Base-by-base conservation (phyloP, 1,140 invertebrate species). In the Harlomillsia oculata region DNA sequence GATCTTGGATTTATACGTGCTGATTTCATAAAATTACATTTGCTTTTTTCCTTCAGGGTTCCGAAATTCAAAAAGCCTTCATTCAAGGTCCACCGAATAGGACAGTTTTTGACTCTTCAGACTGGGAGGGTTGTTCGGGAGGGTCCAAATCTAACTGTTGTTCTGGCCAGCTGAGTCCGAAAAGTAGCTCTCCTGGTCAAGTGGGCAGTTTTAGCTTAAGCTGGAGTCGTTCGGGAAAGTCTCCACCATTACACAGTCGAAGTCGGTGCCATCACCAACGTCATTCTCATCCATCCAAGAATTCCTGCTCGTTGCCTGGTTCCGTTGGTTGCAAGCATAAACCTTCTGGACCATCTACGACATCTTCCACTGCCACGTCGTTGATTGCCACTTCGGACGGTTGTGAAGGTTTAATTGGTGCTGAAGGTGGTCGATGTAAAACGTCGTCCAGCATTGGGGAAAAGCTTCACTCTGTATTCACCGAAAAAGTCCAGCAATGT, bases 61-160 rank as follows among this genome's bases (percentile, higher is more conserved):
- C 46, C 21, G 63, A 64, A 39, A 61, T 64, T 41, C 40, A 44
- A 29, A 61, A 53, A 36, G 28, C 28, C 11, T 64, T 29, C 32
- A 56, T 61, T 28, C 55, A 61, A 51, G 59, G 51, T 16, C 63
- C 63, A 23, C 63, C 63, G 23, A 64, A 64, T 41, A 61, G 53
- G 56, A 64, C 59, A 16, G 55, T 64, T 36, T 60, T 39, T 16
- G 56, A 64, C 45, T 28, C 45, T 25, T 41, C 39, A 36, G 62
- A 60, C 32, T 64, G 53, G 45, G 26, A 45, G 57, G 46, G 46
- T 36, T 26, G 30, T 23, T n/a, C 26, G 20, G 39, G 29, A 28
- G 30, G 28, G 32, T 29, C 28, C 20, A 46, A 25, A 16, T 39
- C 41, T 36, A 21, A 18, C 16, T 52, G 49, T 36, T 36, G n/a